Evolutionary conservation across 2,113 vertebrate genomes (phyloP), one percentile per base, ranked within the genome.

Genomic region (Trochalopteron elliotii): DNA sequence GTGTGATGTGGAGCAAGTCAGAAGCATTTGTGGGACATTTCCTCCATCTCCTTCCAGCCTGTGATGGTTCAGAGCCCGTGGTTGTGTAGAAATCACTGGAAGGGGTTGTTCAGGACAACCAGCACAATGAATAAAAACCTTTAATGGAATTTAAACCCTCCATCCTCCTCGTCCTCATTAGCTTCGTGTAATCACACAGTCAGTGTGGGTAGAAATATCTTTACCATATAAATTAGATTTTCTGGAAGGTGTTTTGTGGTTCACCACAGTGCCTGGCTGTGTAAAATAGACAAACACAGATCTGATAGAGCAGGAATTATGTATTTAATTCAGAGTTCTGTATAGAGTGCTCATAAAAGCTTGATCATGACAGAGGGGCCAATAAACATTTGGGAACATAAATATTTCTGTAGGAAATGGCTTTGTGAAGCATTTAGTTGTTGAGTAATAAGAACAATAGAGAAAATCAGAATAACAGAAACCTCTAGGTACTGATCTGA

Each of bases 371-470:
- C 49, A 88, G 95, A 98, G 96, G 91, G 93, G 96, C 92, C 93
- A 90, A 96, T 98, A 97, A 97, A 96, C 92, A 61, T 95, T 96
- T 90, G 91, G 93, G 92, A 96, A 70, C 96, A 88, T 98, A 97
- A 98, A 96, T 97, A 97, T 92, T 93, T 96, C 88, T 94, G 93
- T 88, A 94, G 96, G 95, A 97, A 98, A 97, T 94, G 96, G 95
- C 96, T 97, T 68, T 86, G 97, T 96, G 96, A 95, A 97, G 63
- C 96, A 95, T 96, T 97, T 97, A 97, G 97, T 92, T 96, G 89
- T 83, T 83, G 91, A 93, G 95, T 92, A 95, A 94, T 96, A 97
- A 96, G 96, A 92, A 89, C 64, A 97, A 92, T 88, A 92, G 97
- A 97, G 93, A 55, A 93, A 93, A 95, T 76, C 93, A 78, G 96